These are phyloP conservation scores for Taenioides sp. DNA, from an alignment of 2,797 vertebrate genomes.

Conservation along the genomic window DNA sequence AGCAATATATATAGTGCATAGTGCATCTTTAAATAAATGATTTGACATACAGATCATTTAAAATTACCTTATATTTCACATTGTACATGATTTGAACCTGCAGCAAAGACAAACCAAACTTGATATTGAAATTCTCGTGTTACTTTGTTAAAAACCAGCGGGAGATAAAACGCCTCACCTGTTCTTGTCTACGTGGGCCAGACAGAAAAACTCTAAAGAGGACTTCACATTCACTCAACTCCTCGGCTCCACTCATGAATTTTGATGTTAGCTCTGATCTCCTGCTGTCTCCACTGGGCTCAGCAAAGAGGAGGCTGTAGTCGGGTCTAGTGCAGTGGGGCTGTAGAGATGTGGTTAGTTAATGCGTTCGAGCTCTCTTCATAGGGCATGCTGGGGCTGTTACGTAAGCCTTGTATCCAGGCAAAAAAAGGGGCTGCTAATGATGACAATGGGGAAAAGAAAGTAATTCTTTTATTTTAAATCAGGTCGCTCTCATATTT, in stretches of 20 bases:
- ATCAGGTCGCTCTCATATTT: neutral
- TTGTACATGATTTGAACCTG: neutral
- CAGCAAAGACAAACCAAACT: neutral
- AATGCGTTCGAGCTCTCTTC: constrained; percentile 17
- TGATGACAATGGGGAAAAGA: constrained; percentile 17
- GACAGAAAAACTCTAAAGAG: constrained; percentile 22
- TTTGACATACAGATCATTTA: too few species aligned
- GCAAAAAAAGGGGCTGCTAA: constrained; percentile 35
- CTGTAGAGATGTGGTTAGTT: constrained; percentile 7
- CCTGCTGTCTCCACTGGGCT: constrained; percentile 14
- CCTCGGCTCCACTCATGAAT: constrained; percentile 29
- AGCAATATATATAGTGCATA: too few species aligned
- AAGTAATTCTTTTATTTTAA: neutral
- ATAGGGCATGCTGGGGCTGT: constrained; percentile 30
- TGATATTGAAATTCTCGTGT: neutral
- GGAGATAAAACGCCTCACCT: constrained; percentile 21
- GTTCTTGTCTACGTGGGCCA: constrained; percentile 21
- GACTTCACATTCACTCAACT: constrained; percentile 33
- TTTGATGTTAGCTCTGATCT: constrained; percentile 44
- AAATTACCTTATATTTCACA: too few species aligned
- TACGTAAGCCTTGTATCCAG: constrained; percentile 56
- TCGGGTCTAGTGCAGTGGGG: constrained; percentile 8
- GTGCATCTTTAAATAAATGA: too few species aligned
- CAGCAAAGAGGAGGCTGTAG: constrained; percentile 40
- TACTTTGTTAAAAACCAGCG: constrained; percentile 18